A percentile compares a stretch with the other conserved stretches of the same genome.
Evolutionary conservation across 2,888 invertebrate species (phyloP).

Genomic region (Sarcophaga variegata): DNA sequence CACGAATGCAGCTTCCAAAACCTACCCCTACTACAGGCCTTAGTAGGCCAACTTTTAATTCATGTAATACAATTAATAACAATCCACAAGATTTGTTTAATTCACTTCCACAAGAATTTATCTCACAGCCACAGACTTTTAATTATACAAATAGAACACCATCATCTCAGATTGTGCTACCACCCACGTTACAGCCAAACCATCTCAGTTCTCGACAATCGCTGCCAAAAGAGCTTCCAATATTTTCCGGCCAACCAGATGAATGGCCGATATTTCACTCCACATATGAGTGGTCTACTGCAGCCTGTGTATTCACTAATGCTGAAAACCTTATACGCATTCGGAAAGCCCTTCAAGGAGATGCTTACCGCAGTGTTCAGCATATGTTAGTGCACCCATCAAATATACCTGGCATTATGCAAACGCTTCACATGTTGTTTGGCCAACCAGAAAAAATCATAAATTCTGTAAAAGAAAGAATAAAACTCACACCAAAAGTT

Average conservation of each 20-base stretch:
- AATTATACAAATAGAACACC: too few relatives aligned
- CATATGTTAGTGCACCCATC: constrained; percentile 33
- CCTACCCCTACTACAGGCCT: too few relatives aligned
- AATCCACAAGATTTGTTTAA: too few relatives aligned
- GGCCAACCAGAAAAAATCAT: constrained; percentile 52
- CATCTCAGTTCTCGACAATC: constrained; percentile 6
- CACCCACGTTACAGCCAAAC: too few relatives aligned
- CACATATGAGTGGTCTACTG: constrained; percentile 33
- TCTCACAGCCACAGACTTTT: too few relatives aligned
- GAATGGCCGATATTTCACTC: constrained; percentile 21
- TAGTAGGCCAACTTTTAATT: too few relatives aligned
- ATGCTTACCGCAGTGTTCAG: constrained; percentile 26
- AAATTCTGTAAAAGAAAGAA: constrained; percentile 36
- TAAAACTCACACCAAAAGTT: constrained; percentile 27
- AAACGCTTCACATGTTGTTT: constrained; percentile 14
- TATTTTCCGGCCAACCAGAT: constrained; percentile 49
- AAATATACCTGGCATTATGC: constrained; percentile 26
- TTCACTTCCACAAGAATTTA: too few relatives aligned
- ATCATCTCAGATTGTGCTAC: too few relatives aligned
- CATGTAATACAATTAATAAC: too few relatives aligned
- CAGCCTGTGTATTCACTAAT: constrained; percentile 22
- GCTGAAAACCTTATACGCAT: constrained; percentile 39
- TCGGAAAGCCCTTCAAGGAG: constrained; percentile 23
- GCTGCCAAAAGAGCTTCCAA: constrained; percentile 34
- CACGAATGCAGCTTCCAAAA: too few relatives aligned